Evolutionary conservation across 1,140 invertebrate species (phyloP).

Genomic region (Drosophila lacertosa): DNA sequence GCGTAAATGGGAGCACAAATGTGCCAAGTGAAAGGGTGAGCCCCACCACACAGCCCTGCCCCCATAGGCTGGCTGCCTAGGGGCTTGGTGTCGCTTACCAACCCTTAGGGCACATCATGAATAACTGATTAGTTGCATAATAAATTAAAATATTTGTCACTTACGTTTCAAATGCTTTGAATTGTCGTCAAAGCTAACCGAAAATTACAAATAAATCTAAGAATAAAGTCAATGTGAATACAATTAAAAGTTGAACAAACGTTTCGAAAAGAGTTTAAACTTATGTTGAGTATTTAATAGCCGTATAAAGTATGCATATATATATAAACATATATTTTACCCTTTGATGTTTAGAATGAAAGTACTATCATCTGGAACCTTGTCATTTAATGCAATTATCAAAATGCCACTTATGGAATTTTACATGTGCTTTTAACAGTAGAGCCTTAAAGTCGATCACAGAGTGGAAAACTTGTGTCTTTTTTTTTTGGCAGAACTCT

Average conservation of each 20-base stretch:
- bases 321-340: too few species aligned
- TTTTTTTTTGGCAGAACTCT: background rate
- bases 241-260: constrained; percentile 30
- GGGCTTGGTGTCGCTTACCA: constrained; percentile 50
- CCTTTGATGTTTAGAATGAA: too few species aligned
- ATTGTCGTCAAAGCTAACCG: constrained; percentile 42
- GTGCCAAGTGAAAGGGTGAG: constrained; percentile 49
- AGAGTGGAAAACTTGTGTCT: background rate
- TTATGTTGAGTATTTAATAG: too few species aligned
- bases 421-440: background rate
- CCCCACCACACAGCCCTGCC: too few species aligned
- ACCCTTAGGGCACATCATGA: constrained; percentile 62
- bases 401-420: background rate
- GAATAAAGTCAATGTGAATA: constrained; percentile 19
- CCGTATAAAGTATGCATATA: too few species aligned
- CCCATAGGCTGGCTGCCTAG: constrained; percentile 20
- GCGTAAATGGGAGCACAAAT: constrained; percentile 42
- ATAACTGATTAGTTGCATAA: constrained; percentile 75
- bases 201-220: constrained; percentile 27
- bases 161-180: constrained; percentile 19
- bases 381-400: background rate
- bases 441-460: background rate
- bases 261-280: too few species aligned
- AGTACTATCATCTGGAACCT: too few species aligned
- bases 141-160: constrained; percentile 76